Evolutionary conservation across 2,797 vertebrate genomes (phyloP).

Genomic region (Acanthurus tractus): DNA sequence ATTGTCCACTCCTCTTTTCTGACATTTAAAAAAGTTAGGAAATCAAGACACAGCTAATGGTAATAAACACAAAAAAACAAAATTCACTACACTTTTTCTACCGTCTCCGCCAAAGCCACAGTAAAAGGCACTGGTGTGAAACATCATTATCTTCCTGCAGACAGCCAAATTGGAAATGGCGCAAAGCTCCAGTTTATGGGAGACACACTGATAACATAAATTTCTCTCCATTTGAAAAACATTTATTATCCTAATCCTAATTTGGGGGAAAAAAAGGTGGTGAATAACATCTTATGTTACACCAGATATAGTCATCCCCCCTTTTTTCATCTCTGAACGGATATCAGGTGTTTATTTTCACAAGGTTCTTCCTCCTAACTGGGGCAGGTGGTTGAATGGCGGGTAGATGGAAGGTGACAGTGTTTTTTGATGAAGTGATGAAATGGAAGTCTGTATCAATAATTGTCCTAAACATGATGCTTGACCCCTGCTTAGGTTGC

Average conservation of each 20-base stretch:
- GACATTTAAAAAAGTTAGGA: not conserved
- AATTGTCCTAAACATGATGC: slow-evolving; percentile 70
- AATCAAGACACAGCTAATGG: slow-evolving; percentile 19
- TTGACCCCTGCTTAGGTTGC: slow-evolving; percentile 54
- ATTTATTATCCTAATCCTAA: slow-evolving; percentile 21
- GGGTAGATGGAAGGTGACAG: slow-evolving; percentile 19
- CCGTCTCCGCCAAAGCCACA: slow-evolving; percentile 34
- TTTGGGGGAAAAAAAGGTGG: slow-evolving; percentile 1
- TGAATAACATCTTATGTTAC: slow-evolving; percentile 7
- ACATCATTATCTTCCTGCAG: slow-evolving; percentile 52
- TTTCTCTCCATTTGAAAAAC: slow-evolving; percentile 45
- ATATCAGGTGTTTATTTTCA: not conserved
- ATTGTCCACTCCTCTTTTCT: not conserved
- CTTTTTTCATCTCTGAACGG: not conserved
- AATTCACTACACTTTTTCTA: slow-evolving; percentile 30
- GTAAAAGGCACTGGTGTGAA: slow-evolving; percentile 52
- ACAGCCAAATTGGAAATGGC: slow-evolving; percentile 50
- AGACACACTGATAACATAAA: slow-evolving; percentile 31
- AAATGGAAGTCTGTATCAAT: slow-evolving; percentile 54
- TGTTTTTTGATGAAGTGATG: slow-evolving; percentile 38
- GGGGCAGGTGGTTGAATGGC: slow-evolving; percentile 29
- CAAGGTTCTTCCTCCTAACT: slow-evolving; percentile 7
- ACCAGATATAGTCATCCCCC: not conserved
- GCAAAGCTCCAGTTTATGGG: slow-evolving; percentile 32
- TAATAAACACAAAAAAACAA: slow-evolving; percentile 33